A percentile compares a stretch with the other conserved stretches of the same genome.
Evolutionary conservation across 2,113 vertebrate species (phyloP).

Genomic region (Cromileptes altivelis): DNA sequence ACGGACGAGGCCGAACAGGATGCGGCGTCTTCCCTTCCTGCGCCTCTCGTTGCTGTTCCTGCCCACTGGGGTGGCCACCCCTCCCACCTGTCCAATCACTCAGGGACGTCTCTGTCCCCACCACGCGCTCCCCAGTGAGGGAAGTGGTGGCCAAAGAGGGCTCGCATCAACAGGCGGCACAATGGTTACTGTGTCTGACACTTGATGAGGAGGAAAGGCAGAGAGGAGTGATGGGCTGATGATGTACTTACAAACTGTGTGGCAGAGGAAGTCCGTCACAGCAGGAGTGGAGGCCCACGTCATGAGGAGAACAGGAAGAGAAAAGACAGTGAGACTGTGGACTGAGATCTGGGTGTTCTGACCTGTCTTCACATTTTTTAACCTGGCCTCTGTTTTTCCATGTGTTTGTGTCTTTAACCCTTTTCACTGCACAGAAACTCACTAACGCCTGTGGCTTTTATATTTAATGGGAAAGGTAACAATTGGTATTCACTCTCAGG

Average conservation of each 20-base stretch:
- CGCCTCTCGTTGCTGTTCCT: conserved; percentile 68
- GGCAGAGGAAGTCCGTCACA: conserved; percentile 69
- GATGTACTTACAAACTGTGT: conserved; percentile 88
- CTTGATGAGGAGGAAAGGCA: conserved; percentile 52
- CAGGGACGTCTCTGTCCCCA: conserved; percentile 51
- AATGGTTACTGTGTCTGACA: conserved; percentile 56
- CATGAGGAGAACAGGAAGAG: conserved; percentile 31
- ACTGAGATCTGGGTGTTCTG: conserved; percentile 9
- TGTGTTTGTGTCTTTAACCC: no score
- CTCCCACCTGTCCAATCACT: conserved; percentile 57
- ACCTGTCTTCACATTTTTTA: no score
- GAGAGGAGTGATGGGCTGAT: conserved; percentile 75
- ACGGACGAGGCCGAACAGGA: conserved; percentile 86
- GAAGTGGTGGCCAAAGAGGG: conserved; percentile 62
- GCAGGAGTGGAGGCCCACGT: conserved; percentile 34
- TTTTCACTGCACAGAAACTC: no score
- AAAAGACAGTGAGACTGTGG: conserved; percentile 21
- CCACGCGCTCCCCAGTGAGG: conserved; percentile 50
- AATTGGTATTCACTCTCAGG: no score
- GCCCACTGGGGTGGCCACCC: conserved; percentile 51
- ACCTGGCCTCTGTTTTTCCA: no score
- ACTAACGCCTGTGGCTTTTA: no score
- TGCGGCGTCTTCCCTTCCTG: conserved; percentile 75
- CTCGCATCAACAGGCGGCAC: conserved; percentile 48
- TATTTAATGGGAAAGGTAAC: no score